Conservation (phyloP, 2,113 vertebrate genomes). For the Pionites leucogaster region DNA sequence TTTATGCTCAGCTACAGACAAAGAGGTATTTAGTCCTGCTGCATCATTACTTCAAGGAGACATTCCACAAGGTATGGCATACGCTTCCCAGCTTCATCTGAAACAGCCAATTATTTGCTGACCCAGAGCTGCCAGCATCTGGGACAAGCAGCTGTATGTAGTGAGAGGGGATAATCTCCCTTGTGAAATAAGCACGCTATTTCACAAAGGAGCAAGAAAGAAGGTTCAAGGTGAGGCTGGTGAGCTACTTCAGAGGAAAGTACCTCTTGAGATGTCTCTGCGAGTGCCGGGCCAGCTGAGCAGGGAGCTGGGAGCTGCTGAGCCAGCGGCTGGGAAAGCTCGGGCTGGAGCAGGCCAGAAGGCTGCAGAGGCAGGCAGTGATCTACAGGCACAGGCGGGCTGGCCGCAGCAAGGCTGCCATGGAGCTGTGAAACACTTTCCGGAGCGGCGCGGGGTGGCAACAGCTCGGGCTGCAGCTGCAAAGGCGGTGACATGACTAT, state of each 20-base stretch:
- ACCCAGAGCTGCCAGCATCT: not conserved
- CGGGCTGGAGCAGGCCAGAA: conserved; percentile 42
- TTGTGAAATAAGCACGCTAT: not conserved
- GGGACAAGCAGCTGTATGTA: rapidly evolving
- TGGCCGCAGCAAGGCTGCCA: conserved; percentile 70
- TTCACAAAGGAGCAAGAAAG: not conserved
- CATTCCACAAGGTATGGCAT: not conserved
- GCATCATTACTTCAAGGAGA: not conserved
- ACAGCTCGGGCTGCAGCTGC: conserved; percentile 63
- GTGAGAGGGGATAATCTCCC: not conserved
- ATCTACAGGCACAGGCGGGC: conserved; percentile 41
- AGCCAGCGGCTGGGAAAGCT: conserved; percentile 60
- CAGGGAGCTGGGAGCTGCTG: conserved; percentile 66
- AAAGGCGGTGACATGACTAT: conserved; percentile 75
- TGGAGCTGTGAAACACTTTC: conserved; percentile 74
- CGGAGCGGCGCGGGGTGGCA: conserved; percentile 37
- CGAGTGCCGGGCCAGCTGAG: conserved; percentile 26
- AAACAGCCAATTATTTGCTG: not conserved
- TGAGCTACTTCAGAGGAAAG: not conserved
- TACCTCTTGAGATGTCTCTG: conserved; percentile 76
- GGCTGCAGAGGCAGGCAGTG: conserved; percentile 66
- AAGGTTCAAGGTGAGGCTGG: not conserved
- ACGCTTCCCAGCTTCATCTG: not conserved
- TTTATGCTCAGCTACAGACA: not conserved
- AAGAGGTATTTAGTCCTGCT: not conserved